Evolutionary conservation across 2,888 invertebrate genomes (phyloP), one percentile per base, ranked within the genome.

Genomic region (Phengaris arion): DNA sequence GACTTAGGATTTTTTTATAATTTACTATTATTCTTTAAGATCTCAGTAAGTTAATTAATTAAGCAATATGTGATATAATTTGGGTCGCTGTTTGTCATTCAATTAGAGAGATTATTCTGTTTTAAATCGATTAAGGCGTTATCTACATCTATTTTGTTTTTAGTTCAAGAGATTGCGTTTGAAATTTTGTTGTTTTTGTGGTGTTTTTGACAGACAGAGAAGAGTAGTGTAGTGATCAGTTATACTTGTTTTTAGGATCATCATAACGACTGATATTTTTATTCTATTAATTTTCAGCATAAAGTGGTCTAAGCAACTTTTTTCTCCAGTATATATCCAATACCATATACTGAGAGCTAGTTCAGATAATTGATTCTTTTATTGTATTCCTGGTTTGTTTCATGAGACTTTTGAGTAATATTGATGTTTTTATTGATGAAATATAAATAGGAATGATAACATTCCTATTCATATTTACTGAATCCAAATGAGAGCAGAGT

Each of bases 241-340:
- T 35, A 59, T n/a, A 59, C 35, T 59, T 59, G 22, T 59, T 59
- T 59, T 59, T 59, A 59, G n/a, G 6, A 59, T 59, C 35, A 22
- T 22, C 10, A 59, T 59, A 35, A n/a, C 35, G 9, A 8, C 22
- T 8, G 59, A 22, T 1, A 7, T 35, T 59, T 57, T 57, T 8
- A 59, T 9, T 35, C 2, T 59, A 12, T 59, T 35, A 22, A 59
- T 59, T 59, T n/a, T 77, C 12, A 77, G n/a, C 8, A 76, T 76
- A 76, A 75, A 77, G 22, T 77, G 75, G 70, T 77, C 77, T n/a
- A 77, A 48, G 35, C 76, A 77, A 46, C 54, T 76, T 13, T 74
- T 77, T 72, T 68, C 76, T 13, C 77, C 77, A 13, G 77, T 22
- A 22, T 76, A 12, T 22, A 22, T 22, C 22, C 22, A 3, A 76